Conservation (phyloP, 2,888 invertebrate genomes). For the Iselma pallidipennis region DNA sequence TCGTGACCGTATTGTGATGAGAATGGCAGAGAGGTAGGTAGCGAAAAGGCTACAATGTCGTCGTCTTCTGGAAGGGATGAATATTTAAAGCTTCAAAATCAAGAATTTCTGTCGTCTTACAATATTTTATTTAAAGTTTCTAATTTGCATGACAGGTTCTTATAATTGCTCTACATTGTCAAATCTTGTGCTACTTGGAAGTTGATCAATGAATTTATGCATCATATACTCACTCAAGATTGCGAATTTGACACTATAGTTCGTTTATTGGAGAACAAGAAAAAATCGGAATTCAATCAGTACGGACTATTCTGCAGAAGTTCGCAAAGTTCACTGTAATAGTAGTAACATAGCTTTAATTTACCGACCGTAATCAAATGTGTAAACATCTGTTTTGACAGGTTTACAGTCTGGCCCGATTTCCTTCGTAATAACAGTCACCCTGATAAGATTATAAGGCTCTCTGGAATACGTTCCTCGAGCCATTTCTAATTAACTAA, state of each 20-base stretch:
- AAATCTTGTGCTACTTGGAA: slow-evolving; percentile 40
- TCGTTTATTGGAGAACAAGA: slow-evolving; percentile 11
- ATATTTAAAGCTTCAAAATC: not conserved
- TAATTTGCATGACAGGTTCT: slow-evolving; percentile 33
- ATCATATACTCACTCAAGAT: slow-evolving; percentile 35
- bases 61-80: not conserved
- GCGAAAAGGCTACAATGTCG: not conserved
- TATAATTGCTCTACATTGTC: slow-evolving; percentile 34
- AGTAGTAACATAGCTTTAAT: slow-evolving; percentile 22
- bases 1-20: not conserved
- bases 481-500: slow-evolving; percentile 15
- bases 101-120: not conserved
- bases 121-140: not conserved
- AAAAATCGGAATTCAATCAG: slow-evolving; percentile 19
- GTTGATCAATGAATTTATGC: slow-evolving; percentile 43
- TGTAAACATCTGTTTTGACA: slow-evolving; percentile 27
- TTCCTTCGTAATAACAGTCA: slow-evolving; percentile 16
- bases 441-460: slow-evolving; percentile 8
- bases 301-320: slow-evolving; percentile 2
- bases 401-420: slow-evolving; percentile 23
- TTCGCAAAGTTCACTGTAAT: slow-evolving; percentile 19
- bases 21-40: not conserved
- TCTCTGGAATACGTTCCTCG: slow-evolving; percentile 3
- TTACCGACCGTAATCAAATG: slow-evolving; percentile 27
- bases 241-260: slow-evolving; percentile 36